These are phyloP conservation scores for Dryobates pubescens DNA, from an alignment of 2,797 vertebrate genomes.

Conservation along the genomic window DNA sequence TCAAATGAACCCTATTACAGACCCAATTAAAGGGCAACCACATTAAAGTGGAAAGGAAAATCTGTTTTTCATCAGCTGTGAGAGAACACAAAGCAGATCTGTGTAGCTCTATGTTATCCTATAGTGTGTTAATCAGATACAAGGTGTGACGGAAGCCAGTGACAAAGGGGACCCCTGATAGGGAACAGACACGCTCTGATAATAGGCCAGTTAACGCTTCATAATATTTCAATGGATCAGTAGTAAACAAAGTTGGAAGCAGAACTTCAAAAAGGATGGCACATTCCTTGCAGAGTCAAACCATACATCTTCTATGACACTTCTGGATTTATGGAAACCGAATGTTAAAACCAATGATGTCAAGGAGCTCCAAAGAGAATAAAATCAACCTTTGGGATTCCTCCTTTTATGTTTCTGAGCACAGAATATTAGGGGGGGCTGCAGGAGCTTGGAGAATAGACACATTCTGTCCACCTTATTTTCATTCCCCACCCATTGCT, in stretches of 20 bases:
- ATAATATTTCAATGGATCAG: constrained; percentile 69
- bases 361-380: constrained; percentile 44
- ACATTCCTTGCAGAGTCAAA: constrained; percentile 65
- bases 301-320: constrained; percentile 64
- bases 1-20: constrained; percentile 87
- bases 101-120: constrained; percentile 76
- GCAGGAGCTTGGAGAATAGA: not conserved
- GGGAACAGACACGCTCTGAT: constrained; percentile 73
- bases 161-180: constrained; percentile 77
- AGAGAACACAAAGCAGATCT: constrained; percentile 83
- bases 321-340: constrained; percentile 66
- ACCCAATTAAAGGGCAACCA: constrained; percentile 84
- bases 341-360: constrained; percentile 62
- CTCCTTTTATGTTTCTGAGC: constrained; percentile 53
- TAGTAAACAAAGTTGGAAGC: constrained; percentile 73
- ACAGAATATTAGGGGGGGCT: not conserved
- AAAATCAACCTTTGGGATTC: constrained; percentile 50
- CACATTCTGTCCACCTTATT: not conserved
- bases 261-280: constrained; percentile 78
- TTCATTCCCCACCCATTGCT: not conserved
- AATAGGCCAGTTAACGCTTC: constrained; percentile 73
- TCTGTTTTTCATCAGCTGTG: constrained; percentile 86
- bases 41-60: constrained; percentile 84
- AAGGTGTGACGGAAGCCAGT: constrained; percentile 80
- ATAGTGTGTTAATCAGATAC: constrained; percentile 79